Conservation (phyloP, 2,113 vertebrate genomes). For the Malurus elegans region DNA sequence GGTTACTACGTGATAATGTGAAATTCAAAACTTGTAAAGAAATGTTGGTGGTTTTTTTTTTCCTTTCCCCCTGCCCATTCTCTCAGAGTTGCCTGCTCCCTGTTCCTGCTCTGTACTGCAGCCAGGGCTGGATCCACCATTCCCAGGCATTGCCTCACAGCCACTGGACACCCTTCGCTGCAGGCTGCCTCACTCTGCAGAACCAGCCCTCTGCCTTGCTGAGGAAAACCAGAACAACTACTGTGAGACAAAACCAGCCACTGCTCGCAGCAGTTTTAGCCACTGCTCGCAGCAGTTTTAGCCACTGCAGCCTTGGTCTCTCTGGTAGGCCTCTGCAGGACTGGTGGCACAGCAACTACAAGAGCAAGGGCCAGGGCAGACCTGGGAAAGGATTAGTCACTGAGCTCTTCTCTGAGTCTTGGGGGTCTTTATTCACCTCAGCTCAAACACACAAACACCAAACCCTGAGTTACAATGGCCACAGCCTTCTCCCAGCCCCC, state of each 20-base stretch:
- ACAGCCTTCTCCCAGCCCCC: background rate
- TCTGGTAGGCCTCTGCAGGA: background rate
- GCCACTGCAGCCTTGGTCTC: background rate
- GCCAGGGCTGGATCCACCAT: background rate
- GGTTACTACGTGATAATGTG: conserved; percentile 74
- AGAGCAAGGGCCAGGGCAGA: background rate
- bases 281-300: rapidly evolving
- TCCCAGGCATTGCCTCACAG: background rate
- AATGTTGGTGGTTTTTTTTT: background rate
- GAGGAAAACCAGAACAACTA: background rate
- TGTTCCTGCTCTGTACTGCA: background rate
- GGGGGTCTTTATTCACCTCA: background rate
- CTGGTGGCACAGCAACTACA: rapidly evolving
- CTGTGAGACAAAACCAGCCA: background rate
- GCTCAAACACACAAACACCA: background rate
- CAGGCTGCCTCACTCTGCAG: background rate
- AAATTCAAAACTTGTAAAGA: conserved; percentile 75
- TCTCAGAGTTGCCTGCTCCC: background rate
- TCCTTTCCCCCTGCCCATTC: background rate
- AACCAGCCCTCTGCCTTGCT: background rate
- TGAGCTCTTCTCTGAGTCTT: rapidly evolving
- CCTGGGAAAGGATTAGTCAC: rapidly evolving
- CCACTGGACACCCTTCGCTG: background rate
- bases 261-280: rapidly evolving
- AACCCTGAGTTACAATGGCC: rapidly evolving